Evolutionary conservation across 2,888 invertebrate species (phyloP), one percentile per base, ranked within the genome.

Genomic region (Eristalinus aeneus): DNA sequence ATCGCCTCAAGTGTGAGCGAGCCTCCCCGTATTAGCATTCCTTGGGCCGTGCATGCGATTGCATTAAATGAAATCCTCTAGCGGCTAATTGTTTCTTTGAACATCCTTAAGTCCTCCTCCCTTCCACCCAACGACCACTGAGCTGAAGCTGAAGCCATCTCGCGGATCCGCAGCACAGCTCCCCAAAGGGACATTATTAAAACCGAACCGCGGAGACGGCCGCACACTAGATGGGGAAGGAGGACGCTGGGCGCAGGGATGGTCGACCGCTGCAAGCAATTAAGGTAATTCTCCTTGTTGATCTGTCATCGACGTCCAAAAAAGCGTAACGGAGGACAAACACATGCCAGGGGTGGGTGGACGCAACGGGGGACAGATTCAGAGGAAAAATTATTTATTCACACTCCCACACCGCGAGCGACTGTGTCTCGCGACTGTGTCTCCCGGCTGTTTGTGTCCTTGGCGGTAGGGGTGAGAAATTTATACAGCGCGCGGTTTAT

Each of bases 1-100:
- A n/a, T 6, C 5, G 16, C 80, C 80, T 85, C 80, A 80, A 85
- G 80, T 85, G 80, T 75, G 80, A 71, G 84, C 80, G 71, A 79
- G 84, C 74, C 36, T 67, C 79, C 72, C 75, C 46, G 74, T 71
- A 75, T 72, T 36, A 73, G 63, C 39, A 58, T 83, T 72, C 63
- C 61, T 72, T n/a, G 71, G 82, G 63, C 58, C 39, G 78, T 78
- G 67, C 67, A 58, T 67, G 58, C 61, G 76, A 76, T 80, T 81
- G 80, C 72, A 81, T 85, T 72, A 63, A 72, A 71, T 39, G 46
- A 16, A 46, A 16, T 46, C 46, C 46, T 46, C 46, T 46, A n/a
- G 46, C 16, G 46, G 46, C 71, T 72, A 67, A 85, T 85, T 81
- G 81, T 81, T 85, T 77, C 46, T 53, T 64, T 73, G 36, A 46